A percentile compares a stretch with the other conserved stretches of the same genome.
Evolutionary conservation across 2,797 vertebrate genomes (phyloP).

Genomic region (Huso huso): DNA sequence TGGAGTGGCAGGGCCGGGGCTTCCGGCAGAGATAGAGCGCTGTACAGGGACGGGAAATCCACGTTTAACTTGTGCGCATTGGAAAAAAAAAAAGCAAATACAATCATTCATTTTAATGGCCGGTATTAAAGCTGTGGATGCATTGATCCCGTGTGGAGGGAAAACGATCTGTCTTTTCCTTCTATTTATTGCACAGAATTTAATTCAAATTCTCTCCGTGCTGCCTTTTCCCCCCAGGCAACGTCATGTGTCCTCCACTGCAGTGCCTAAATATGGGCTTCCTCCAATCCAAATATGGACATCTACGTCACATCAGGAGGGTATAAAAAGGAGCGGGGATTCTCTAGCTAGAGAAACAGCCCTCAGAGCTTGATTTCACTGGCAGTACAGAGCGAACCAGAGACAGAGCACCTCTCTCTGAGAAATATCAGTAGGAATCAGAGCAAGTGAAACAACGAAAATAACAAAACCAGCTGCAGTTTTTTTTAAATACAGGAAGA

Average conservation of each 20-base stretch:
- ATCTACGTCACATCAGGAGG: slow-evolving; percentile 90
- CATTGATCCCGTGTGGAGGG: not conserved
- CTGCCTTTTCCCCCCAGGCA: slow-evolving; percentile 32
- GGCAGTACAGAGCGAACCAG: slow-evolving; percentile 50
- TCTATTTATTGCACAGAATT: slow-evolving; percentile 26
- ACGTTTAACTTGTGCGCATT: slow-evolving; percentile 24
- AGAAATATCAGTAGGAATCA: slow-evolving; percentile 40
- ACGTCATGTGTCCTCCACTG: slow-evolving; percentile 86
- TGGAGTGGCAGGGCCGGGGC: slow-evolving; percentile 45
- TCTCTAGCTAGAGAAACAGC: slow-evolving; percentile 68
- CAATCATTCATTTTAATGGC: not conserved
- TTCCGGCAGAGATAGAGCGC: slow-evolving; percentile 53
- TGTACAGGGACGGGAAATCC: slow-evolving; percentile 22
- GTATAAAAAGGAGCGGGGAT: slow-evolving; percentile 66
- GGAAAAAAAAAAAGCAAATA: slow-evolving; percentile 11
- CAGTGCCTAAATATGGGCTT: slow-evolving; percentile 96
- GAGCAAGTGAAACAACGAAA: slow-evolving; percentile 55
- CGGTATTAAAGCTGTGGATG: not conserved
- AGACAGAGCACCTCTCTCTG: slow-evolving; percentile 41
- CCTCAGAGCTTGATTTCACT: slow-evolving; percentile 56
- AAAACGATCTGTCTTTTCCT: not conserved
- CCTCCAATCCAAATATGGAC: slow-evolving; percentile 92
- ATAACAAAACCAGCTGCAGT: slow-evolving; percentile 10
- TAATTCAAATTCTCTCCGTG: slow-evolving; percentile 3
- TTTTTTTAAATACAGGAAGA: no score